Base-by-base conservation (phyloP, 2,888 invertebrate genomes). In the Habrosyne pyritoides region DNA sequence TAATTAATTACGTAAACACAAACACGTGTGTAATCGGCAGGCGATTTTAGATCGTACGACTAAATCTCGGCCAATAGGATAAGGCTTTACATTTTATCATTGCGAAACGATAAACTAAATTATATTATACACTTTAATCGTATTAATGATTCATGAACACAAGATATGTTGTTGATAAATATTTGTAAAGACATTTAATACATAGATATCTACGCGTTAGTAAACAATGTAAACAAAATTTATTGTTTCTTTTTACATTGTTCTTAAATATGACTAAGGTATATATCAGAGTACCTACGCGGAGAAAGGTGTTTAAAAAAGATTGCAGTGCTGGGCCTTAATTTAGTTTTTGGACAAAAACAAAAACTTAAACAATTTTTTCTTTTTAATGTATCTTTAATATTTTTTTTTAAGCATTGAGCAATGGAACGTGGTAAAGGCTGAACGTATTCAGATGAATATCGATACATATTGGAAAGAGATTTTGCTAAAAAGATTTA, bases 11-110 rank as follows among this genome's bases (percentile, higher is more conserved):
- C 14, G 47, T 54, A 49, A 42, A 56, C 10, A 21, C 33, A 33
- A 5, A 36, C 60, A 56, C 54, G 56, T 58, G 56, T 46, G 21
- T 21, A 21, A 10, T 48, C 55, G 18, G n/a, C n/a, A 2, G 2
- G 14, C 42, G 28, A 21, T 54, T 51, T 47, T 36, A 36, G 50
- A 60, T 65, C 67, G 60, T 67, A 67, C 64, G 67, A 67, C 59
- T 21, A 53, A 57, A 57, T 55, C 55, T 67, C 55, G 47, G 59
- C 67, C 67, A 67, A 67, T 67, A 21, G 56, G 21, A 48, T 54
- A 50, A 21, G 10, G 33, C 47, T 47, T 42, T 46, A 12, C n/a
- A 8, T 46, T 21, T 55, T 54, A 53, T 50, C 42, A 46, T 52
- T 49, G 42, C 30, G 14, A n/a, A 53, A 21, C 12, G 50, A 42